Percentiles rank a stretch among this genome's conserved stretches.
These are phyloP conservation scores for Drosophila rellima DNA, from an alignment of 2,888 invertebrate genomes.

Conservation along the genomic window DNA sequence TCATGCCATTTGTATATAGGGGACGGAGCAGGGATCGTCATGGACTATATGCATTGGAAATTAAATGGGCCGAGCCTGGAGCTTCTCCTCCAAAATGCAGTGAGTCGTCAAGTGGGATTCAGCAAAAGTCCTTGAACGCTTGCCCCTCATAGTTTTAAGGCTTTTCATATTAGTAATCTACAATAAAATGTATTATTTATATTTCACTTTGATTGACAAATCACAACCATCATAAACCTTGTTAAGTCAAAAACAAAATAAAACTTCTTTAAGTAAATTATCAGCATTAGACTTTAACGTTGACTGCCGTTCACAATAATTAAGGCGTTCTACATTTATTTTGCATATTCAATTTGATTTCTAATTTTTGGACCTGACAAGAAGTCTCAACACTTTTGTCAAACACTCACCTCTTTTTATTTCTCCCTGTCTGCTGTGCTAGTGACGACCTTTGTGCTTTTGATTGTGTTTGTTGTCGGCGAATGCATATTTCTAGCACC, in stretches of 20 bases:
- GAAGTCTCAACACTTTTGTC: not conserved
- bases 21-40: not conserved
- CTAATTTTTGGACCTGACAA: not conserved
- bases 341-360: not conserved
- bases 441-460: conserved; percentile 39
- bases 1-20: conserved; percentile 5
- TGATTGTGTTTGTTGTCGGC: conserved; percentile 64
- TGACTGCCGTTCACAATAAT: too few relatives aligned
- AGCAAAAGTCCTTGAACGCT: not conserved
- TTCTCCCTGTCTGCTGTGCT: not conserved
- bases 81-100: not conserved
- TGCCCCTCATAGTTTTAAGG: not conserved
- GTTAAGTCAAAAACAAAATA: not conserved
- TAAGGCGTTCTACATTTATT: not conserved
- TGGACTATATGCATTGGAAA: conserved; percentile 23
- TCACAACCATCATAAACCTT: not conserved
- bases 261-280: not conserved
- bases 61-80: not conserved
- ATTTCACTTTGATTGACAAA: not conserved
- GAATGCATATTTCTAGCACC: conserved; percentile 58
- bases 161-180: not conserved
- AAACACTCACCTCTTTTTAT: not conserved
- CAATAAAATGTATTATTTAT: not conserved
- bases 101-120: too few relatives aligned
- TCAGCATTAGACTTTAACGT: not conserved